A percentile compares a stretch with the other conserved stretches of the same genome.
phyloP scores from a whole-genome alignment of 2,113 vertebrate genomes.

The Rafetus swinhoei region DNA sequence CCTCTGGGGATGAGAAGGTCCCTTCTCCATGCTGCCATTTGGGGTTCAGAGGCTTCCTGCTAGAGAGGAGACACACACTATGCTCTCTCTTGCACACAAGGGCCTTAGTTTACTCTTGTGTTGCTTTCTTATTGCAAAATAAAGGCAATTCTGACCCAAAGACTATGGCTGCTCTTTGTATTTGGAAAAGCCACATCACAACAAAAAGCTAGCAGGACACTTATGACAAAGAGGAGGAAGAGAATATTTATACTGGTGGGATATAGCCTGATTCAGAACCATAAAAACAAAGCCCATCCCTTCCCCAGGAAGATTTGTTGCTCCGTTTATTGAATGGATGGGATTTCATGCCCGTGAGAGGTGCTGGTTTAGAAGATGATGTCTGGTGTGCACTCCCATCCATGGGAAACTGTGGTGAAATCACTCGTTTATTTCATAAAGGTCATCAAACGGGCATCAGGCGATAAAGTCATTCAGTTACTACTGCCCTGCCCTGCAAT shows the following conservation, averaged over 20 bases:
- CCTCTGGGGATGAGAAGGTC: not conserved
- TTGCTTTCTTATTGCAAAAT: fast-evolving
- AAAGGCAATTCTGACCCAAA: not conserved
- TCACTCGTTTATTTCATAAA: not conserved
- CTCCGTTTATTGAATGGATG: not conserved
- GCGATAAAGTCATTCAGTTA: not conserved
- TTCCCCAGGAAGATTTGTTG: not conserved
- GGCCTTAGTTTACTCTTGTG: not conserved
- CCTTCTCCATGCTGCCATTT: not conserved
- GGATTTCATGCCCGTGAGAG: not conserved
- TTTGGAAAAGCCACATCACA: not conserved
- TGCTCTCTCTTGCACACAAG: not conserved
- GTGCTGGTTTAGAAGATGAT: not conserved
- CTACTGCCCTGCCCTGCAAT: not conserved
- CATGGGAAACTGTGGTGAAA: fast-evolving
- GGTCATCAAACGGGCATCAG: not conserved
- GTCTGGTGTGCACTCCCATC: not conserved
- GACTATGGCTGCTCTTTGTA: fast-evolving
- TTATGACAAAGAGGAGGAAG: not conserved
- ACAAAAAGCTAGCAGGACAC: not conserved
- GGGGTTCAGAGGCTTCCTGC: not conserved
- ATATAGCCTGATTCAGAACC: not conserved
- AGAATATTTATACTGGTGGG: not conserved
- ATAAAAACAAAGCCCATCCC: not conserved
- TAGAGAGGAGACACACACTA: not conserved